Evolutionary conservation across 2,888 invertebrate genomes (phyloP), one percentile per base, ranked within the genome.

Genomic region (Epirrhoe tristata): DNA sequence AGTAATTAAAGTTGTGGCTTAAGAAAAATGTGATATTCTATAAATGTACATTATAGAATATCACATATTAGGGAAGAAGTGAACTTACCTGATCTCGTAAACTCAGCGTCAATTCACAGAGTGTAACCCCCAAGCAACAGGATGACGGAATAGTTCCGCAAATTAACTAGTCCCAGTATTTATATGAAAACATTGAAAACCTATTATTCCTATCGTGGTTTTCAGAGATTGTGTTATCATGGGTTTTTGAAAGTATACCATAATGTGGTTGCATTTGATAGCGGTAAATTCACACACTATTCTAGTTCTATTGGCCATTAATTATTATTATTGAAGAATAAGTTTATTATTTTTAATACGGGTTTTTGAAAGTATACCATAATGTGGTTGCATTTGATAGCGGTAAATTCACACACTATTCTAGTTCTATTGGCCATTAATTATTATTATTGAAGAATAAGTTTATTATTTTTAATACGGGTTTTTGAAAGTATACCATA

Each of bases 191-290:
- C 34, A 48, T n/a, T 3, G 10, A 51, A 53, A 53, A 36, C 34
- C 53, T n/a, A 39, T 53, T 7, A 6, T 16, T 32, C 24, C 14
- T 39, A 56, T 62, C 50, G 50, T 55, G 59, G 64, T 64, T 58
- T 52, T 31, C 51, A 36, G 48, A 31, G 31, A 52, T 54, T 54
- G 58, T 58, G 50, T 17, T 65, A 65, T 59, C 59, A 24, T 56
- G 55, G 65, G 55, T 39, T 17, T 34, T 12, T 43, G 16, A 31
- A 32, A 31, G 2, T 24, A 24, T 12, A 54, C 32, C 60, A 24
- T 46, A 61, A 61, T 54, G 0, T n/a, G 48, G 48, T 48, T 48
- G 12, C 39, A 12, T 4, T 43, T 43, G 39, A 43, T 43, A 43
- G 39, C 12, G 12, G 5, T 12, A 43, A 12, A 43, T 12, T 12